These are phyloP conservation scores for Rhabdomys pumilio DNA, from an alignment of 2,797 vertebrate genomes.

Conservation along the genomic window DNA sequence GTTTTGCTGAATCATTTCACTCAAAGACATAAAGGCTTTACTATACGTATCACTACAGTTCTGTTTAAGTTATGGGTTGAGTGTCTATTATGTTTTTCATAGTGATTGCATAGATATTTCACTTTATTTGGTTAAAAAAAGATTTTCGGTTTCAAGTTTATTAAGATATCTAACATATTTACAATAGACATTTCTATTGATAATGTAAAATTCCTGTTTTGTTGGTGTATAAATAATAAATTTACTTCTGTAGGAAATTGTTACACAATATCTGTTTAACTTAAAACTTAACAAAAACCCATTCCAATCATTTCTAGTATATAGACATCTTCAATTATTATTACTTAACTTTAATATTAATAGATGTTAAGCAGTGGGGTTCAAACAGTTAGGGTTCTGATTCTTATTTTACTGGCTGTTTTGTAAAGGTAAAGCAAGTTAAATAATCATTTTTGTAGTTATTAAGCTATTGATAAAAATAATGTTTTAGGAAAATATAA, in stretches of 20 bases:
- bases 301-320: not conserved
- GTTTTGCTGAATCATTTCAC: not conserved
- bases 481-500: not conserved
- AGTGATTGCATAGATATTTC: not conserved
- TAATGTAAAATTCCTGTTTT: constrained; percentile 17
- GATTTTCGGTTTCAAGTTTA: not conserved
- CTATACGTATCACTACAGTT: not conserved
- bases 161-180: not conserved
- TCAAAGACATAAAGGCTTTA: not conserved
- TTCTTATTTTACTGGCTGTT: not conserved
- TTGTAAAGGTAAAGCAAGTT: not conserved
- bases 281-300: not conserved
- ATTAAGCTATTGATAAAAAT: constrained; percentile 8
- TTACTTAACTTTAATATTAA: not conserved
- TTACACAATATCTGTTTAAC: not conserved
- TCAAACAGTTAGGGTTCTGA: not conserved
- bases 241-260: not conserved
- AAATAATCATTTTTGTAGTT: not conserved
- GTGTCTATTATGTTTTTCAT: not conserved
- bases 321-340: not conserved
- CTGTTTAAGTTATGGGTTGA: not conserved
- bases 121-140: not conserved
- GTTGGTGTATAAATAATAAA: not conserved
- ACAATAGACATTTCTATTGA: not conserved
- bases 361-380: not conserved